A percentile compares a stretch with the other conserved stretches of the same genome.
Evolutionary conservation across 2,797 vertebrate genomes (phyloP).

Genomic region (Sebastes ruberrimus): DNA sequence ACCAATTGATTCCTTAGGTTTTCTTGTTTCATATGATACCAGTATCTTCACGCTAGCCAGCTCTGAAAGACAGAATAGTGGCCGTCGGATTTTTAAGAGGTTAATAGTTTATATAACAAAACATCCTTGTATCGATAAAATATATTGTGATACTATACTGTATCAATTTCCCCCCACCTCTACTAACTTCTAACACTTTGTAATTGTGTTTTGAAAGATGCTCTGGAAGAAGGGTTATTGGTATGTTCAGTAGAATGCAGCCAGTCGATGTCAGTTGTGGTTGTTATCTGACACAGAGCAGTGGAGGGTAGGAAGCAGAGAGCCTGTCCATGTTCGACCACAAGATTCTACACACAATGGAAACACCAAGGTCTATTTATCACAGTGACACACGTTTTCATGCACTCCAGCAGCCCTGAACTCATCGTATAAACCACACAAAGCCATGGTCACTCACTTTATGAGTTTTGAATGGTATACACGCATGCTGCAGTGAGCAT

Average conservation of each 20-base stretch:
- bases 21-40: no score
- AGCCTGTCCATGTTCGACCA: not conserved
- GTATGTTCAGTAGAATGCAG: not conserved
- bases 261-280: not conserved
- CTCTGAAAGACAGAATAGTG: no score
- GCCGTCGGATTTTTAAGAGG: no score
- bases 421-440: not conserved
- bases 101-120: no score
- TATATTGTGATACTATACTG: no score
- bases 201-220: not conserved
- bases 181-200: not conserved
- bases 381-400: not conserved
- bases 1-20: no score
- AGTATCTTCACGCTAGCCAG: no score
- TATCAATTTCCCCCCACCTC: no score
- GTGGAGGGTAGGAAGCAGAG: not conserved
- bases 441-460: not conserved
- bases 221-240: not conserved
- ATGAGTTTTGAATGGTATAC: not conserved
- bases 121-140: no score
- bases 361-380: slow-evolving; percentile 1
- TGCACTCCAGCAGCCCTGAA: not conserved
- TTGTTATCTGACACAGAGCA: not conserved
- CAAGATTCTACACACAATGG: not conserved
- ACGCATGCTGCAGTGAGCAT: not conserved